Evolutionary conservation across 2,113 vertebrate genomes (phyloP).

Genomic region (Leucopsar rothschildi): DNA sequence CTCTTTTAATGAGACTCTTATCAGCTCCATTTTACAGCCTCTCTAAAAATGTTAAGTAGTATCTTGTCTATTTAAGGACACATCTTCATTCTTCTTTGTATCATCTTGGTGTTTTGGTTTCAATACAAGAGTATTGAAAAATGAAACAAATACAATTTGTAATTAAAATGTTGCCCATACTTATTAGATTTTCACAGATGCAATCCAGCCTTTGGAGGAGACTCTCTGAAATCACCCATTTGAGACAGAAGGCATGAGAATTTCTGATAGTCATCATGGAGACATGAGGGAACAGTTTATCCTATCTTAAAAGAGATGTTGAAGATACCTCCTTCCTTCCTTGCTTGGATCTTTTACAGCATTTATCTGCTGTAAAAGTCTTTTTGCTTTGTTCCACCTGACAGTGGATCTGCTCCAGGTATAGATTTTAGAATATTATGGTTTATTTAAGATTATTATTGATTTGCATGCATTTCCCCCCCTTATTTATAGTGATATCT

Average conservation of each 20-base stretch:
- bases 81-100: not conserved
- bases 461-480: accelerated
- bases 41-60: not conserved
- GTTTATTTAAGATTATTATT: not conserved
- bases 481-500: not conserved
- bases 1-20: not conserved
- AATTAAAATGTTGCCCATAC: not conserved
- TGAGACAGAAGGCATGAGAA: not conserved
- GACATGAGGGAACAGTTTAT: not conserved
- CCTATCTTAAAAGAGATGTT: not conserved
- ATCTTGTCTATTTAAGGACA: not conserved
- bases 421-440: not conserved
- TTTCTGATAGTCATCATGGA: not conserved
- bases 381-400: not conserved
- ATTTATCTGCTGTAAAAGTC: not conserved
- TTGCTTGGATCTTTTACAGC: too few species aligned
- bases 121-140: not conserved
- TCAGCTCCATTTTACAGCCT: not conserved
- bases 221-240: not conserved
- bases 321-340: not conserved
- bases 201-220: not conserved
- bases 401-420: not conserved
- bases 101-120: not conserved
- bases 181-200: not conserved
- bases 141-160: not conserved